These are phyloP conservation scores for Pogonus chalceus DNA, from an alignment of 1,140 invertebrate species.

Conservation along the genomic window DNA sequence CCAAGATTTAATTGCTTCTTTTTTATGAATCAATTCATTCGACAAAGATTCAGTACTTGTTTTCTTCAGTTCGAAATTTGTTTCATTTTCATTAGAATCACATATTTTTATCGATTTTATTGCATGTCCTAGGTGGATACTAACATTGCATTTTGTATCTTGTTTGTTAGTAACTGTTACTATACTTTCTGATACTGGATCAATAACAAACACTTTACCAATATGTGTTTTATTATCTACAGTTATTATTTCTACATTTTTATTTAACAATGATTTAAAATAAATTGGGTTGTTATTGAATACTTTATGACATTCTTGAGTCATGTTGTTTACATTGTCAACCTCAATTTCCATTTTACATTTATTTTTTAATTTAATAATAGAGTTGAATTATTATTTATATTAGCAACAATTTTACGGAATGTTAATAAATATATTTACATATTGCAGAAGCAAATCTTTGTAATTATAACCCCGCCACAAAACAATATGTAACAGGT, in stretches of 20 bases:
- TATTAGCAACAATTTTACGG: too few relatives aligned
- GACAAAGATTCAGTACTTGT: background rate
- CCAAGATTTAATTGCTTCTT: slow-evolving; percentile 25
- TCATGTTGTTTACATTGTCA: too few relatives aligned
- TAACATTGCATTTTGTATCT: slow-evolving; percentile 9
- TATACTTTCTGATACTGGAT: slow-evolving; percentile 28
- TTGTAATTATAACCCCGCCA: too few relatives aligned
- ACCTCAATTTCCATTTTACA: too few relatives aligned
- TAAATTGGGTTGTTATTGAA: background rate
- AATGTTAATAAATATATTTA: too few relatives aligned
- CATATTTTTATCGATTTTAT: slow-evolving; percentile 21
- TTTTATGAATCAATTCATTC: slow-evolving; percentile 4
- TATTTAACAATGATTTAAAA: background rate
- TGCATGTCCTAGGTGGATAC: slow-evolving; percentile 20
- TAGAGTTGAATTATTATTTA: too few relatives aligned
- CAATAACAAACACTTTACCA: slow-evolving; percentile 25
- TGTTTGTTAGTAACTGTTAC: slow-evolving; percentile 20
- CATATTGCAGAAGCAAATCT: too few relatives aligned
- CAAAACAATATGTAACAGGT: too few relatives aligned
- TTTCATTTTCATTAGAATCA: background rate
- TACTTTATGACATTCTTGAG: too few relatives aligned
- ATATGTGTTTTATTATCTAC: slow-evolving; percentile 16
- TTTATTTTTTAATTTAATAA: too few relatives aligned
- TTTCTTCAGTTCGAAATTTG: slow-evolving; percentile 11
- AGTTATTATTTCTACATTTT: slow-evolving; percentile 19